These are phyloP conservation scores for Pyrochroa serraticornis DNA, from an alignment of 2,888 invertebrate species.

Conservation along the genomic window DNA sequence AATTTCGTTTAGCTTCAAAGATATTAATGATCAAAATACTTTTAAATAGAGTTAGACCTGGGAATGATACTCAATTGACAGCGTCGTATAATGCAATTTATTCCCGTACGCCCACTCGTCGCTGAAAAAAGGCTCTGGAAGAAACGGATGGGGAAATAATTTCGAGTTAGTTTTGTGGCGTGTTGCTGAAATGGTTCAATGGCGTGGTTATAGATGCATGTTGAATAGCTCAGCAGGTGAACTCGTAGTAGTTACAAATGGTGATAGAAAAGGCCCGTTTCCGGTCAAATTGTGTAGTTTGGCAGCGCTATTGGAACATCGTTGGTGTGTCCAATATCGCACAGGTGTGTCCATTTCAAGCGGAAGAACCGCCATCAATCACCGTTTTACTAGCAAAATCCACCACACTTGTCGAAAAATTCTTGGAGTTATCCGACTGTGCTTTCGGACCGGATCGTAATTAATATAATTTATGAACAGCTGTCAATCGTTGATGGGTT, in stretches of 20 bases:
- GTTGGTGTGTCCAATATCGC: slow-evolving; percentile 17
- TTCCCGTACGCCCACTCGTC: no score
- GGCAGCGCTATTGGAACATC: not conserved
- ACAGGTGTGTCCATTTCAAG: slow-evolving; percentile 24
- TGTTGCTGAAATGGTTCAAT: no score
- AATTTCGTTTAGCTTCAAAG: no score
- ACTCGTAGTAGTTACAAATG: slow-evolving; percentile 2
- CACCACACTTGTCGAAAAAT: not conserved
- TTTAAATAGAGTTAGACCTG: no score
- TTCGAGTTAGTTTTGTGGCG: no score
- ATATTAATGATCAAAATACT: no score
- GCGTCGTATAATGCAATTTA: no score
- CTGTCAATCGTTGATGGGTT: slow-evolving; percentile 45
- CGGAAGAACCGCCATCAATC: slow-evolving; percentile 25
- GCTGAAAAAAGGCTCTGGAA: no score
- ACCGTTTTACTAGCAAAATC: slow-evolving; percentile 5
- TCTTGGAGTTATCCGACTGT: not conserved
- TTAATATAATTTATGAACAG: slow-evolving; percentile 47
- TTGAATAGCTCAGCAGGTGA: slow-evolving; percentile 20
- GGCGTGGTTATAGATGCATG: not conserved
- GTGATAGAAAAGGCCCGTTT: slow-evolving; percentile 10
- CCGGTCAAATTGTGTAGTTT: slow-evolving; percentile 23
- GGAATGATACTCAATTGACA: no score
- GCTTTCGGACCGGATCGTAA: slow-evolving; percentile 21
- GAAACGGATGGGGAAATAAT: no score